These are phyloP conservation scores for Yponomeuta sedellus DNA, from an alignment of 2,888 invertebrate species.

Conservation along the genomic window DNA sequence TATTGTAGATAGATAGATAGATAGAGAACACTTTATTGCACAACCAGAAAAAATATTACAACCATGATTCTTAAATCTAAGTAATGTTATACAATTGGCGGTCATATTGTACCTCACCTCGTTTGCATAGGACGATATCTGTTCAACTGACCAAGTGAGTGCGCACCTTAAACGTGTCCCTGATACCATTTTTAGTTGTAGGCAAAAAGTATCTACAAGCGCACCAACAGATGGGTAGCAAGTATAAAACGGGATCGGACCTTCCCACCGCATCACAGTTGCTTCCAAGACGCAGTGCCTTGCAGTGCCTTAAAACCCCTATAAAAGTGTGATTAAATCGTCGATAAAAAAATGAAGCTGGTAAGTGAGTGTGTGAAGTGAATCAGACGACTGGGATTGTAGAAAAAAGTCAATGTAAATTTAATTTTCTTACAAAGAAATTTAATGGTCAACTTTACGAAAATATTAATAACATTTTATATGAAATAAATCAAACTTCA, in stretches of 20 bases:
- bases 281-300: constrained; percentile 31
- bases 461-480: no score
- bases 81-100: no score
- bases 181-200: constrained; percentile 59
- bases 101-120: no score
- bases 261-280: constrained; percentile 55
- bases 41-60: no score
- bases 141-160: not conserved
- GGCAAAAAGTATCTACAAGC: constrained; percentile 16
- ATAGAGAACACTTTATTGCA: no score
- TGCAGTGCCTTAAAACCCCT: constrained; percentile 34
- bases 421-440: no score
- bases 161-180: constrained; percentile 34
- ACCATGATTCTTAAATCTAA: no score
- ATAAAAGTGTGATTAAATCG: constrained; percentile 24
- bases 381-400: not conserved
- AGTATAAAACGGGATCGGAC: constrained; percentile 51
- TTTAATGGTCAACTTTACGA: no score
- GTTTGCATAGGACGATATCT: not conserved
- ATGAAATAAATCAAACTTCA: no score
- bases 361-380: constrained; percentile 43
- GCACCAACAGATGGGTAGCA: constrained; percentile 6
- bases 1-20: no score
- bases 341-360: constrained; percentile 61
- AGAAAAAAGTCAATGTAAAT: no score